phyloP scores from a whole-genome alignment of 2,113 vertebrate genomes.

The Aptenodytes forsteri region DNA sequence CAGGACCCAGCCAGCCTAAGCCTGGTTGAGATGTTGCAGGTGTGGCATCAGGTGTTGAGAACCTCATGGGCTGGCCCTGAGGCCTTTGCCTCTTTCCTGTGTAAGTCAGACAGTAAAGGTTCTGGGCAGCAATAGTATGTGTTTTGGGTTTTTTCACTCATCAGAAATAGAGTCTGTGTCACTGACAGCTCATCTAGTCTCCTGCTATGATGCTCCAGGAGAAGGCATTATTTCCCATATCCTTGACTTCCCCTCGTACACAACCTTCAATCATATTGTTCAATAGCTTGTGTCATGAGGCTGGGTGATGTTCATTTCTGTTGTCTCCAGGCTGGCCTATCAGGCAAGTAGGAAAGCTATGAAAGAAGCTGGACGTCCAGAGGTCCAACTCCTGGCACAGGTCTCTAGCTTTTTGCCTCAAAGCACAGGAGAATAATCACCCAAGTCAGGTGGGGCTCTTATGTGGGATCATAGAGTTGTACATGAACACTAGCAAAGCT shows the following conservation, averaged over 20 bases:
- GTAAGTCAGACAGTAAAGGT: not conserved
- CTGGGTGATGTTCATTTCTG: not conserved
- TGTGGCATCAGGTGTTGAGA: not conserved
- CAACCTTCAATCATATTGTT: not conserved
- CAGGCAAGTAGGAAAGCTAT: not conserved
- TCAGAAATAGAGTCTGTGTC: not conserved
- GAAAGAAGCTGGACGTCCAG: not conserved
- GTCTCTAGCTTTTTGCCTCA: not conserved
- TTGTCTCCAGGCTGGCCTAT: not conserved
- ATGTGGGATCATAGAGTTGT: not conserved
- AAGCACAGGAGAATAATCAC: not conserved
- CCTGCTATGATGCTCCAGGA: not conserved
- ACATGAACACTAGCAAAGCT: not conserved
- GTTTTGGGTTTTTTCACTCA: not conserved
- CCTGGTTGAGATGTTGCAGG: not conserved
- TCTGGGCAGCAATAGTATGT: rapidly evolving
- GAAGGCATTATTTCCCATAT: not conserved
- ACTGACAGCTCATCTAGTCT: not conserved
- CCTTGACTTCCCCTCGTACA: not conserved
- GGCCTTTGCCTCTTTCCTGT: not conserved
- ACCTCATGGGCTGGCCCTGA: not conserved
- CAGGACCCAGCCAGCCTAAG: not conserved
- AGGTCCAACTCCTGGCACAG: not conserved
- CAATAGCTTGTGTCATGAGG: not conserved
- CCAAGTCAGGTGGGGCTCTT: not conserved